Conservation (phyloP, 2,888 invertebrate genomes). For the Netelia inedita region DNA sequence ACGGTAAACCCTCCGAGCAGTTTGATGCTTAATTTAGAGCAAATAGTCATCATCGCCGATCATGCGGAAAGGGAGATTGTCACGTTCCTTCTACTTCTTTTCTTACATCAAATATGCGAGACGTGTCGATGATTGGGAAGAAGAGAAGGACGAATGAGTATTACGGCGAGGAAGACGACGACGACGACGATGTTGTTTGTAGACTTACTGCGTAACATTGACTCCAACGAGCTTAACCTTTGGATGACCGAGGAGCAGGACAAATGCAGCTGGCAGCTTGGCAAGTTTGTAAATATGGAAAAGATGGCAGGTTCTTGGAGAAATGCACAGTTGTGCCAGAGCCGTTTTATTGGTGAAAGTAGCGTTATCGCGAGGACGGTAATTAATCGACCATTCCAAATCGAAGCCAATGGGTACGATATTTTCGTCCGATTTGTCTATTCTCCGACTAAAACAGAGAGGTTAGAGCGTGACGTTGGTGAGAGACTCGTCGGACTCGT, state of each 20-base stretch:
- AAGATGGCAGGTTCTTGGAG: conserved; percentile 86
- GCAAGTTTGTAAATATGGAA: conserved; percentile 87
- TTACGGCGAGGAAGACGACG: no score
- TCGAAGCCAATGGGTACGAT: conserved; percentile 88
- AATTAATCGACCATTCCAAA: conserved; percentile 88
- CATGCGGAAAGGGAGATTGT: no score
- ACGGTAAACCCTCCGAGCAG: no score
- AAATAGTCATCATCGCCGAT: no score
- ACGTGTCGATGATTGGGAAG: no score
- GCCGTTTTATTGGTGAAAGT: conserved; percentile 86
- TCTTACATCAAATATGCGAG: no score
- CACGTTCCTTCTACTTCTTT: no score
- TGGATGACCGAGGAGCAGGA: conserved; percentile 86
- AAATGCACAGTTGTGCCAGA: conserved; percentile 88
- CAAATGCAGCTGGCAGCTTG: conserved; percentile 87
- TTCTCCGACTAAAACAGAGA: conserved; percentile 80
- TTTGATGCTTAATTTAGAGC: no score
- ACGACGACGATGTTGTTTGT: neutral
- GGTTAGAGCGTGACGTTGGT: conserved; percentile 22
- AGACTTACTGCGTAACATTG: conserved; percentile 88
- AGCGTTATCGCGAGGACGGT: conserved; percentile 87
- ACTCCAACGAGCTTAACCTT: conserved; percentile 88
- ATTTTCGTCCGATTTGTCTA: conserved; percentile 78
- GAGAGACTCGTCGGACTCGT: no score
- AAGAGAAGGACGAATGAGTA: no score